A percentile compares a stretch with the other conserved stretches of the same genome.
Conservation (phyloP, 35 echinoderm and acorn worm species). For the Eucidaris tribuloides region DNA sequence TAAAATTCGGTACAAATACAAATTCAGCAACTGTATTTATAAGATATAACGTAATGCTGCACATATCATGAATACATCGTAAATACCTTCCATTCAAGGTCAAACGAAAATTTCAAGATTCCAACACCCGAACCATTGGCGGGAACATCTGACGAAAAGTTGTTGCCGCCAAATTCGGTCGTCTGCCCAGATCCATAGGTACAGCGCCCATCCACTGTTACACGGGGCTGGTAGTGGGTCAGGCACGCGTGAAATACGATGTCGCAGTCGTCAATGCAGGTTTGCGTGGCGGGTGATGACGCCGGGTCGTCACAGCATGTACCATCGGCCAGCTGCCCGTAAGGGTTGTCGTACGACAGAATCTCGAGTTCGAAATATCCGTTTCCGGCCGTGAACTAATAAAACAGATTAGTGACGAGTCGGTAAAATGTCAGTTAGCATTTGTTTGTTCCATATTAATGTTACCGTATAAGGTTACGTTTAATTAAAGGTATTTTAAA, state of each 20-base stretch:
- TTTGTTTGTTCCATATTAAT: no score
- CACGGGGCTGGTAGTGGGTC: constrained; percentile 63
- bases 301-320: constrained; percentile 53
- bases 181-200: constrained; percentile 60
- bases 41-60: neutral
- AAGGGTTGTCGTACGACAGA: constrained; percentile 43
- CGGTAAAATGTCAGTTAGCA: no score
- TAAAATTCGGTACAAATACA: neutral
- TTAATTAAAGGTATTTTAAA: no score
- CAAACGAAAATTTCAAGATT: constrained; percentile 50
- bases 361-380: constrained; percentile 70
- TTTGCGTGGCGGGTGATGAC: constrained; percentile 11
- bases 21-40: neutral
- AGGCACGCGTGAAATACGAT: constrained; percentile 70
- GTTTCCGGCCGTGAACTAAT: constrained; percentile 39
- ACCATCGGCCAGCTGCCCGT: constrained; percentile 58
- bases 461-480: no score
- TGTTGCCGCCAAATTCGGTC: constrained; percentile 38
- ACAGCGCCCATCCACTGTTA: constrained; percentile 49
- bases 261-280: constrained; percentile 45
- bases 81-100: constrained; percentile 81
- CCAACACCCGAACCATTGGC: neutral
- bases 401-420: no score
- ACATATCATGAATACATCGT: neutral
- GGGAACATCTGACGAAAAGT: neutral